Percentiles rank a stretch among this genome's conserved stretches.
These are phyloP conservation scores for Archaeoteleia sp. DNA, from an alignment of 2,888 invertebrate genomes.

Conservation along the genomic window DNA sequence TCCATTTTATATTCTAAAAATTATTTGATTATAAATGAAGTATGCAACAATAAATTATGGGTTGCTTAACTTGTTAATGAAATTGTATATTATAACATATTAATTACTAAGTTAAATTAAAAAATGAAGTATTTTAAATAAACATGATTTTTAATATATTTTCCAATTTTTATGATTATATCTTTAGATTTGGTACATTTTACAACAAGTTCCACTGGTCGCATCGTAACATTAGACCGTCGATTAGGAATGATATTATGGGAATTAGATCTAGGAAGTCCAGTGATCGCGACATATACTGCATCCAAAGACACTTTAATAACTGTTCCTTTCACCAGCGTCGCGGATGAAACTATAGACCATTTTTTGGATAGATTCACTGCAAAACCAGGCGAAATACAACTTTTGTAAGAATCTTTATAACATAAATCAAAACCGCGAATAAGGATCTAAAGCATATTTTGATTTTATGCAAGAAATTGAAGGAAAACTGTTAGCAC, in stretches of 20 bases:
- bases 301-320: constrained; percentile 85
- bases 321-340: constrained; percentile 90
- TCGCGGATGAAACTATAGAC: constrained; percentile 89
- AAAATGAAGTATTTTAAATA: constrained; percentile 18
- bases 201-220: constrained; percentile 91
- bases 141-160: constrained; percentile 9
- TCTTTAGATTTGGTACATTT: constrained; percentile 88
- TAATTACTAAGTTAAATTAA: not conserved
- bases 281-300: constrained; percentile 92
- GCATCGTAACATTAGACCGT: constrained; percentile 90
- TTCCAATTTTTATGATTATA: constrained; percentile 6
- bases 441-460: no score
- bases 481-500: no score
- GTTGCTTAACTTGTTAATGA: not conserved
- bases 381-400: constrained; percentile 75
- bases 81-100: no score
- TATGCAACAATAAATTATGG: no score
- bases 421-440: not conserved
- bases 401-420: constrained; percentile 75
- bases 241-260: constrained; percentile 89
- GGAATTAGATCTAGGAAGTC: constrained; percentile 91
- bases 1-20: no score
- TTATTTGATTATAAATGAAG: no score
- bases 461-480: no score
- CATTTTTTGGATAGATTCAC: constrained; percentile 76